These are phyloP conservation scores for Podarcis siculus DNA, from an alignment of 2,797 vertebrate species.

Conservation along the genomic window DNA sequence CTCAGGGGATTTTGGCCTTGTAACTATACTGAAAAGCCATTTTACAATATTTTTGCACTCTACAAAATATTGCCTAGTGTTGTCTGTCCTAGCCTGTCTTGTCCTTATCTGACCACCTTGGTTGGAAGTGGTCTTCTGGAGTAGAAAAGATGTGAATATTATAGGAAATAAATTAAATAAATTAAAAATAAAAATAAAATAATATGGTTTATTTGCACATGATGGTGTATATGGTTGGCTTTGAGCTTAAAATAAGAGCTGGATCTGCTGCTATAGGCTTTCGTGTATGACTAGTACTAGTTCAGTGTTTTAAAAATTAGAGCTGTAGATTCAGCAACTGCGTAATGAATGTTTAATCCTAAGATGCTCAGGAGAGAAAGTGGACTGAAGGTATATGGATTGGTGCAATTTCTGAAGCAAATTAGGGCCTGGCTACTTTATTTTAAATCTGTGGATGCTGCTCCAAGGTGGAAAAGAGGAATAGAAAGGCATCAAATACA, in stretches of 20 bases:
- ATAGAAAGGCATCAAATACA: not conserved
- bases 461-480: not conserved
- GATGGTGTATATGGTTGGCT: not conserved
- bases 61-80: not conserved
- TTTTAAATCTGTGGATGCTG: not conserved
- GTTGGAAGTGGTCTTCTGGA: not conserved
- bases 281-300: no score
- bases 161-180: not conserved
- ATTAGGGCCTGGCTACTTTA: not conserved
- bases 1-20: not conserved
- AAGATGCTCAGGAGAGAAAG: not conserved
- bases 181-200: not conserved
- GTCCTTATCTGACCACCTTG: not conserved
- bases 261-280: not conserved
- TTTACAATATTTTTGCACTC: not conserved
- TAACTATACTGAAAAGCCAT: not conserved
- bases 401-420: not conserved
- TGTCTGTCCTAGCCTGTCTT: not conserved
- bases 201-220: not conserved
- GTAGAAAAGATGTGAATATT: not conserved
- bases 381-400: not conserved
- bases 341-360: not conserved
- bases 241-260: not conserved
- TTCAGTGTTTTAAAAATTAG: not conserved
- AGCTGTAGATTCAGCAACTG: not conserved